Evolutionary conservation across 2,113 vertebrate genomes (phyloP).

Genomic region (Noturus placidus): DNA sequence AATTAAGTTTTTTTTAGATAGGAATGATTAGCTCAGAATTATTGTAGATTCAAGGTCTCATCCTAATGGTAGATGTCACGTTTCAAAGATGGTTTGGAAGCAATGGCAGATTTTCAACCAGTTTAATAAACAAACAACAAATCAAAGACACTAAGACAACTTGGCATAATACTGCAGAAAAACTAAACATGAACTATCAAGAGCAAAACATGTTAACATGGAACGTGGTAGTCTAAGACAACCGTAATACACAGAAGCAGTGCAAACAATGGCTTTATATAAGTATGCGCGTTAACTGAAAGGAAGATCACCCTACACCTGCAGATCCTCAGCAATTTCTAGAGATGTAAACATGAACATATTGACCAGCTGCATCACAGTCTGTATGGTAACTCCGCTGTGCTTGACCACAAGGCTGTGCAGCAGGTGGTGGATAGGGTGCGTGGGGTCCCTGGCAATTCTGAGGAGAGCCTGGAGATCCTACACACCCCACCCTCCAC

Average conservation of each 20-base stretch:
- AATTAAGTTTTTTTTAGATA: background rate
- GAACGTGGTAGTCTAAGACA: too few relatives aligned
- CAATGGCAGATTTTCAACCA: too few relatives aligned
- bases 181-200: too few relatives aligned
- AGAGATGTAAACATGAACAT: background rate
- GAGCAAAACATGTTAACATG: too few relatives aligned
- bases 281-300: too few relatives aligned
- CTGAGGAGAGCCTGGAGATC: background rate
- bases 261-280: too few relatives aligned
- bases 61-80: too few relatives aligned
- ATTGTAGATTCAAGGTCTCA: background rate
- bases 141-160: too few relatives aligned
- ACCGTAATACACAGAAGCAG: too few relatives aligned
- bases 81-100: too few relatives aligned
- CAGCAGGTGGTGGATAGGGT: constrained; percentile 4
- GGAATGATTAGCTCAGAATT: background rate
- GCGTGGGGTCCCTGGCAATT: background rate
- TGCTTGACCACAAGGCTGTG: background rate
- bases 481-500: background rate
- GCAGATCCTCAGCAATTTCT: background rate
- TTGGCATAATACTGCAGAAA: too few relatives aligned
- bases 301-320: background rate
- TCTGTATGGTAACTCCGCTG: background rate
- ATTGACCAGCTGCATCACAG: background rate
- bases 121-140: too few relatives aligned